Percentiles rank a stretch among this genome's conserved stretches.
Evolutionary conservation across 2,113 vertebrate genomes (phyloP).

Genomic region (Asarcornis scutulata): DNA sequence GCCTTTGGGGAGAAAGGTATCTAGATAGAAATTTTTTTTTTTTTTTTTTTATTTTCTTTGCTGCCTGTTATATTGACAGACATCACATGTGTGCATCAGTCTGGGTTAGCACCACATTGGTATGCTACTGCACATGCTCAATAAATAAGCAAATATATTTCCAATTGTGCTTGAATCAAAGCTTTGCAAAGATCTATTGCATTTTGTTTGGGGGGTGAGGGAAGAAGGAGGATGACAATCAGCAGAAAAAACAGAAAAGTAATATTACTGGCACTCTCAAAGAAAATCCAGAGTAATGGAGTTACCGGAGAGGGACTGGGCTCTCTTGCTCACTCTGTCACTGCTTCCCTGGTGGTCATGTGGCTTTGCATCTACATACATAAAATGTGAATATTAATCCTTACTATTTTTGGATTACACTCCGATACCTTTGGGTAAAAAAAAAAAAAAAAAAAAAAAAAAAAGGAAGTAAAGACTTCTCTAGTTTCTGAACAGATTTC

Average conservation of each 20-base stretch:
- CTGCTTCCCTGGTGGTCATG: background rate
- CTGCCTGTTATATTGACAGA: background rate
- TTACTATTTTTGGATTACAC: background rate
- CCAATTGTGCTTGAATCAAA: background rate
- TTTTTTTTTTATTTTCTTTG: background rate
- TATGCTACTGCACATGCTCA: background rate
- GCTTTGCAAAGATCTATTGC: background rate
- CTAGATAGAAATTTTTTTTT: background rate
- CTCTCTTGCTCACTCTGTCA: background rate
- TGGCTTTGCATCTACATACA: background rate
- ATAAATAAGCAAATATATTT: background rate
- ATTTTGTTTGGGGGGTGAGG: background rate
- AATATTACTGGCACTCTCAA: background rate
- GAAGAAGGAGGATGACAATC: background rate
- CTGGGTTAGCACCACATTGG: background rate
- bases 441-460: background rate
- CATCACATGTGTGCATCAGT: background rate
- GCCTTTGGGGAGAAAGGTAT: background rate
- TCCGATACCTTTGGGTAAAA: background rate
- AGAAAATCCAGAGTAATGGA: background rate
- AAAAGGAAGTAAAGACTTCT: background rate
- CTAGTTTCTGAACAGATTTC: background rate
- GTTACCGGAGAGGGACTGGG: background rate
- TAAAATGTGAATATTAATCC: background rate
- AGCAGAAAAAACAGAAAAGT: accelerated